A percentile compares a stretch with the other conserved stretches of the same genome.
phyloP scores from a whole-genome alignment of 53 echinoderm and acorn worm genomes.

The Echinometra lucunter region DNA sequence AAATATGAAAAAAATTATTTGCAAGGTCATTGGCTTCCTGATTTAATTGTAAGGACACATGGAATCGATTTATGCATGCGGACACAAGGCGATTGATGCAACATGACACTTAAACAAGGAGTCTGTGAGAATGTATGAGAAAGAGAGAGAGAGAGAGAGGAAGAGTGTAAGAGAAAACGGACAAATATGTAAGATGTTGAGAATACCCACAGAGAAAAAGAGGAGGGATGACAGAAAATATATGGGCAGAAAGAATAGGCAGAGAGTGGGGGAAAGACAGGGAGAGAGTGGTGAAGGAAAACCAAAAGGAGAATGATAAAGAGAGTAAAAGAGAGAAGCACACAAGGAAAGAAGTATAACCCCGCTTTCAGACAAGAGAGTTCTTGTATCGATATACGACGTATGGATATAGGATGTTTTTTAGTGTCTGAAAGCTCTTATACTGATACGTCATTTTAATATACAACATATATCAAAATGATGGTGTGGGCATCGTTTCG shows the following conservation, averaged over 20 bases:
- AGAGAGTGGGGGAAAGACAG: not conserved
- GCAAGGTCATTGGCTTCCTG: not conserved
- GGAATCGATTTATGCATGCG: not conserved
- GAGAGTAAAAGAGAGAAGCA: not conserved
- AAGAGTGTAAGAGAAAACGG: not conserved
- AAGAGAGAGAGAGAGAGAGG: not conserved
- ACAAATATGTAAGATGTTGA: too few relatives aligned
- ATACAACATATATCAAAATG: too few relatives aligned
- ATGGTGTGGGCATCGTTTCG: too few relatives aligned
- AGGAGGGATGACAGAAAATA: not conserved
- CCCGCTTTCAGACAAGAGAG: too few relatives aligned
- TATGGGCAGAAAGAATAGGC: not conserved
- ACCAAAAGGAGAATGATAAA: not conserved
- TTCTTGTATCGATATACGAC: too few relatives aligned
- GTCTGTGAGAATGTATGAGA: not conserved
- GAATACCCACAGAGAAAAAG: too few relatives aligned
- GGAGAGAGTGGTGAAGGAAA: not conserved
- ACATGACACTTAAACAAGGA: not conserved
- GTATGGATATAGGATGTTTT: too few relatives aligned
- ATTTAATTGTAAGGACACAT: not conserved
- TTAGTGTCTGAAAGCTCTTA: too few relatives aligned
- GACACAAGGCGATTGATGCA: not conserved
- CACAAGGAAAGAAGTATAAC: not conserved
- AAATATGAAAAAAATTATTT: not conserved
- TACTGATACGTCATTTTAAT: too few relatives aligned